Evolutionary conservation across 2,888 invertebrate genomes (phyloP).

Genomic region (Rambutsinella grinnellia): DNA sequence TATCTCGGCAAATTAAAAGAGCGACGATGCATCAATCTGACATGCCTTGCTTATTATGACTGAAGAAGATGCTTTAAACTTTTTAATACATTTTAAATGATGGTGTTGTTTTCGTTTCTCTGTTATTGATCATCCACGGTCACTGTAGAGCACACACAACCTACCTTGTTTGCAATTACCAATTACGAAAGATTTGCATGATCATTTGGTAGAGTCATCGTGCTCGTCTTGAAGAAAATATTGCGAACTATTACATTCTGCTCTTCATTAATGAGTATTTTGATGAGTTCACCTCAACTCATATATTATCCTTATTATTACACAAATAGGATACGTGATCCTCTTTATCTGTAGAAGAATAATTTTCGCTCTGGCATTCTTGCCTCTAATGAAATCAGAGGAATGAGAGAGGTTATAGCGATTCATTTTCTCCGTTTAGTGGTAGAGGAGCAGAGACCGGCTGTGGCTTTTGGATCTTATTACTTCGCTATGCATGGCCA

Average conservation of each 20-base stretch:
- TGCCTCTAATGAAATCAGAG: constrained; percentile 33
- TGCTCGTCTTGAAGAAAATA: constrained; percentile 29
- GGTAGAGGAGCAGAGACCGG: neutral
- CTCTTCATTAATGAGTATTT: constrained; percentile 54
- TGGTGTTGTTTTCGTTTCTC: neutral
- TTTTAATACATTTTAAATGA: neutral
- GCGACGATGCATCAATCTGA: neutral
- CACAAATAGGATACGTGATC: constrained; percentile 42
- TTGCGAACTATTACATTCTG: constrained; percentile 38
- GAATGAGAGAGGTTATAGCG: no score
- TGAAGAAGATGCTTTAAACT: neutral
- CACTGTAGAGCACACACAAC: neutral
- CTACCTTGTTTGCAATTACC: constrained; percentile 43
- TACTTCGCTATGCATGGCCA: constrained; percentile 14
- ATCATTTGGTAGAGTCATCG: constrained; percentile 28
- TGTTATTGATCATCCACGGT: neutral
- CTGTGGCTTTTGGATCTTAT: neutral
- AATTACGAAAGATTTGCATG: constrained; percentile 48
- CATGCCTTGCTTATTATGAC: neutral
- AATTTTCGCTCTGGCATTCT: neutral
- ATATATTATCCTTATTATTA: constrained; percentile 47
- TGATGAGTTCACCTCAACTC: constrained; percentile 46
- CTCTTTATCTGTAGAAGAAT: constrained; percentile 27
- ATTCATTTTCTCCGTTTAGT: neutral
- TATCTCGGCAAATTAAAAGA: no score